Evolutionary conservation across 2,888 invertebrate genomes (phyloP).

Genomic region (Drosophila koepferae): DNA sequence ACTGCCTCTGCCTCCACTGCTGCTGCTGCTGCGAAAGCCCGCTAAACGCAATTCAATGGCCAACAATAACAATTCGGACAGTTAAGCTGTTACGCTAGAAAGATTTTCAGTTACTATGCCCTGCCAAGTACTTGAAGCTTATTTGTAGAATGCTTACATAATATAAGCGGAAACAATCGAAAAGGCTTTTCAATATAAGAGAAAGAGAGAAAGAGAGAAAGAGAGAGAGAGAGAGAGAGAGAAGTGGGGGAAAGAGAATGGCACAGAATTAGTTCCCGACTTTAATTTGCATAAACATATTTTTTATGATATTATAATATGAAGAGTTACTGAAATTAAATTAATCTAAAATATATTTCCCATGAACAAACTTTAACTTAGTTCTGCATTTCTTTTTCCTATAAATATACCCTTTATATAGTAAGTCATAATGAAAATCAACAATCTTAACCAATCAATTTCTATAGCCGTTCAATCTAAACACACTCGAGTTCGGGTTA

Average conservation of each 20-base stretch:
- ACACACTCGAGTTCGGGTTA: not conserved
- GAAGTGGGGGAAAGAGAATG: too few species aligned
- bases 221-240: not conserved
- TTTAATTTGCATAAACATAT: not conserved
- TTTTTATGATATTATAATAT: not conserved
- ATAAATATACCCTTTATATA: too few species aligned
- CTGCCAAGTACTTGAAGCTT: conserved; percentile 19
- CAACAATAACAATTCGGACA: conserved; percentile 34
- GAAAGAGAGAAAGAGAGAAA: not conserved
- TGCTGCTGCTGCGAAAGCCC: conserved; percentile 20
- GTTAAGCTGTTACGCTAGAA: conserved; percentile 40
- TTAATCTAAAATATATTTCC: too few species aligned
- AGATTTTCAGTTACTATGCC: conserved; percentile 33
- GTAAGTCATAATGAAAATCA: not conserved
- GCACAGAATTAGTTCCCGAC: not conserved
- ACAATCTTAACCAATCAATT: not conserved
- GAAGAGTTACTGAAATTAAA: too few species aligned
- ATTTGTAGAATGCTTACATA: conserved; percentile 40
- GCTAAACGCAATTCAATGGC: conserved; percentile 53
- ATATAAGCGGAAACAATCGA: conserved; percentile 26
- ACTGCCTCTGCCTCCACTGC: not conserved
- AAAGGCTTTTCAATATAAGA: not conserved
- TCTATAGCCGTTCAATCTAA: not conserved
- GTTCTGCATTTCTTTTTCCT: too few species aligned
- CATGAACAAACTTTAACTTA: too few species aligned